Evolutionary conservation across 2,888 invertebrate genomes (phyloP), one percentile per base, ranked within the genome.

Genomic region (Rambutsinella grinnellia): DNA sequence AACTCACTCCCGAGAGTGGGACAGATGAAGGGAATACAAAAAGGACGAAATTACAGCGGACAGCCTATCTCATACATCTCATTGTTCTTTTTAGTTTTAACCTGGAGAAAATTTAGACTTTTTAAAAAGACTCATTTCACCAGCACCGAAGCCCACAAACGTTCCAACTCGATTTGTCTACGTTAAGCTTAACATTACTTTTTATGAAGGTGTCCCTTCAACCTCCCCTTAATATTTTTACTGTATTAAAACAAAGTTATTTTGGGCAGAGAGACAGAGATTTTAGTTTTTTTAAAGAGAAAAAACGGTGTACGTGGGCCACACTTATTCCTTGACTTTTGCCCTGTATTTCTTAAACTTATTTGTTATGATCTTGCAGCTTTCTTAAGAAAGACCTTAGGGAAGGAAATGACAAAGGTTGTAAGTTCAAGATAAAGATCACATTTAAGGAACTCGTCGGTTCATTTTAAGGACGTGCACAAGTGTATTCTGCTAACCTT

Each of bases 381-480:
- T 36, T 36, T 10, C 5, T 49, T 23, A 26, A n/a, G 54, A 61
- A 53, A 61, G 56, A 46, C 61, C 67, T 46, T 36, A 27, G 69
- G 69, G 69, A 70, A 61, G 46, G 21, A 60, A 57, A 46, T 2
- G 49, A 66, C 68, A 51, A 61, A 19, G 62, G 54, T 61, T 56
- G 15, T n/a, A 17, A 13, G 26, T 24, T 15, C 56, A 62, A 70
- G 70, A 70, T 70, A 70, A 54, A 54, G 54, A 69, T 69, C 69
- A 69, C 61, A 61, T 69, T 69, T 62, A 56, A n/a, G n/a, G n/a
- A n/a, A n/a, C n/a, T n/a, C n/a, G n/a, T n/a, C n/a, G n/a, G n/a
- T n/a, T n/a, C n/a, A n/a, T n/a, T n/a, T n/a, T n/a, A n/a, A n/a
- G n/a, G n/a, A n/a, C n/a, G n/a, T n/a, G n/a, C n/a, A n/a, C n/a